These are phyloP conservation scores for Pantherophis guttatus DNA, from an alignment of 2,113 vertebrate genomes.

Conservation along the genomic window DNA sequence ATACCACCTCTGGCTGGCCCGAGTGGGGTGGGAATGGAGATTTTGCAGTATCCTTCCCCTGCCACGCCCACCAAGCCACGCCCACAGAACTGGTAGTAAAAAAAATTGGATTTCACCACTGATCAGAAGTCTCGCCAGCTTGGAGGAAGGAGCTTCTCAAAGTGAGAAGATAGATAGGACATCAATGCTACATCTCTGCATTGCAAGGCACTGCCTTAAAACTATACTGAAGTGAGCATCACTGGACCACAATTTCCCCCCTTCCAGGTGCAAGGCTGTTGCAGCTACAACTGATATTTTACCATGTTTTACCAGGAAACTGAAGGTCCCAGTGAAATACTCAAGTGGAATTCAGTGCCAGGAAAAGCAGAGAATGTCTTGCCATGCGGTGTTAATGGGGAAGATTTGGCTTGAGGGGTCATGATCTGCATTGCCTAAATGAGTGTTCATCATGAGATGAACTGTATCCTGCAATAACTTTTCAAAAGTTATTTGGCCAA, in stretches of 20 bases:
- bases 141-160: not conserved
- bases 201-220: not conserved
- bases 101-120: no score
- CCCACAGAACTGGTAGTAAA: no score
- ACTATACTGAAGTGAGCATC: not conserved
- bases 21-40: no score
- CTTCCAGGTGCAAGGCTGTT: not conserved
- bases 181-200: not conserved
- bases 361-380: not conserved
- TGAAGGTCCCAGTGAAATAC: not conserved
- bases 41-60: no score
- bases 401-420: not conserved
- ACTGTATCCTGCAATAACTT: not conserved
- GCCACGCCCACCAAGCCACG: no score
- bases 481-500: not conserved
- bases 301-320: not conserved
- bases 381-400: not conserved
- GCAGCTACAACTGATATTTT: not conserved
- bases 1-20: no score
- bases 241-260: not conserved
- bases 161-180: not conserved
- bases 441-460: not conserved
- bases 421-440: not conserved
- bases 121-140: not conserved
- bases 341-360: not conserved